These are phyloP conservation scores for Cottus gobio DNA, from an alignment of 2,113 vertebrate genomes.

Conservation along the genomic window DNA sequence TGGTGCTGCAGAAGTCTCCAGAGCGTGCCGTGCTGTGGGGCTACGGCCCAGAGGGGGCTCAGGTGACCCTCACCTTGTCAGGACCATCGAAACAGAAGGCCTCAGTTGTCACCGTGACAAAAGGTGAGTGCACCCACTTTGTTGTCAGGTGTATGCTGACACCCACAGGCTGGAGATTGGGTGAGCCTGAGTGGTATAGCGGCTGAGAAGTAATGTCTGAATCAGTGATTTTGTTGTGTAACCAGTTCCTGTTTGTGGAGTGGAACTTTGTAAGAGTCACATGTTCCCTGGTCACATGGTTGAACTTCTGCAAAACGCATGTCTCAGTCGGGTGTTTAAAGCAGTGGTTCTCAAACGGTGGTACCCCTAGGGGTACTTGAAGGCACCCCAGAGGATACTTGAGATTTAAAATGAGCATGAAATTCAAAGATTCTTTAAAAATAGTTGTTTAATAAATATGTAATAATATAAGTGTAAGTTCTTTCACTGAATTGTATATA, in stretches of 20 bases:
- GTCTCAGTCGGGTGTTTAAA: not conserved
- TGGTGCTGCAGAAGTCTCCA: conserved; percentile 92
- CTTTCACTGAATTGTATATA: too few species aligned
- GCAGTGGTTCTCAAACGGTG: too few species aligned
- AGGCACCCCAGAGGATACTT: too few species aligned
- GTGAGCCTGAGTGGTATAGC: not conserved
- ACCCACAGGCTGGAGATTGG: not conserved
- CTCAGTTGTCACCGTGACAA: conserved; percentile 36
- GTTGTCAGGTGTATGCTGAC: not conserved
- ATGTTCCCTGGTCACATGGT: not conserved
- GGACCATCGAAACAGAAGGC: conserved; percentile 12
- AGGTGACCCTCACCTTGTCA: conserved; percentile 75
- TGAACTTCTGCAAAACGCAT: not conserved
- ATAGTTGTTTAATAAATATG: too few species aligned
- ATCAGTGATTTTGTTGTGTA: not conserved
- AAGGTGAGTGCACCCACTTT: conserved; percentile 57
- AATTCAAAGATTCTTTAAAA: too few species aligned
- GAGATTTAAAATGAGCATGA: too few species aligned
- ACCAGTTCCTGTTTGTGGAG: too few species aligned
- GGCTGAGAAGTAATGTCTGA: not conserved
- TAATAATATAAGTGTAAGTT: too few species aligned
- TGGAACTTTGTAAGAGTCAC: too few species aligned
- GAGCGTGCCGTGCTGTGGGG: conserved; percentile 89
- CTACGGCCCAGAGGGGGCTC: conserved; percentile 70
- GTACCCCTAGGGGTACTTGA: too few species aligned